Percentiles rank a stretch among this genome's conserved stretches.
phyloP scores from a whole-genome alignment of 2,888 invertebrate genomes.

The Steinernema carpocapsae region DNA sequence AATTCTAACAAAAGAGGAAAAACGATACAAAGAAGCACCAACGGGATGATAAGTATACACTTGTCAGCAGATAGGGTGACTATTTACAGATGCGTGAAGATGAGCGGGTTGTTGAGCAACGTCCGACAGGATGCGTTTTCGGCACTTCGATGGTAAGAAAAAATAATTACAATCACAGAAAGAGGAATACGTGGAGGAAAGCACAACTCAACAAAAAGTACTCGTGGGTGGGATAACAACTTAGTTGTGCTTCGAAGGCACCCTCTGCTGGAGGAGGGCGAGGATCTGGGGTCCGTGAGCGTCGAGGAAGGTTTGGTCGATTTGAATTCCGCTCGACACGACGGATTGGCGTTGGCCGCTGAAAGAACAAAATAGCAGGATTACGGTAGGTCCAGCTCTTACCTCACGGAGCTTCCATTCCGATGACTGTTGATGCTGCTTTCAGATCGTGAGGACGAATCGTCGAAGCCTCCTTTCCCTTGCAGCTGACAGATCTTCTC shows the following conservation, averaged over 20 bases:
- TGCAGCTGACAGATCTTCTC: background rate
- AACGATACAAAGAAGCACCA: background rate
- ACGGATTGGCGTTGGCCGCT: conserved; percentile 8
- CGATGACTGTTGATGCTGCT: background rate
- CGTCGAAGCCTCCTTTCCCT: background rate
- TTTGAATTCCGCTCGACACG: conserved; percentile 26
- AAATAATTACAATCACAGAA: background rate
- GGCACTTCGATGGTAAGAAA: background rate
- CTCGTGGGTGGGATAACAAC: conserved; percentile 17
- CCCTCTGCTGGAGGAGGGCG: conserved; percentile 41
- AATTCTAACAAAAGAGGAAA: background rate
- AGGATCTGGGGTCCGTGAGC: conserved; percentile 43
- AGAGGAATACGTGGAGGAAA: background rate
- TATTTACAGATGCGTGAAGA: conserved; percentile 26
- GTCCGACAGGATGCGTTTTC: conserved; percentile 6
- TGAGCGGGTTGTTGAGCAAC: conserved; percentile 28
- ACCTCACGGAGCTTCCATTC: conserved; percentile 22
- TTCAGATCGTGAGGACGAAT: background rate
- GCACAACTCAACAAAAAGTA: conserved; percentile 31
- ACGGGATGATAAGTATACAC: too few species aligned
- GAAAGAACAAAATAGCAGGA: too few species aligned
- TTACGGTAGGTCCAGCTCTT: too few species aligned
- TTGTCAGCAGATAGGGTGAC: background rate
- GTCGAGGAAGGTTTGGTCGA: conserved; percentile 43
- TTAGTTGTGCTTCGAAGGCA: conserved; percentile 20